Evolutionary conservation across 2,797 vertebrate genomes (phyloP).

Genomic region (Crocodylus rhombifer): DNA sequence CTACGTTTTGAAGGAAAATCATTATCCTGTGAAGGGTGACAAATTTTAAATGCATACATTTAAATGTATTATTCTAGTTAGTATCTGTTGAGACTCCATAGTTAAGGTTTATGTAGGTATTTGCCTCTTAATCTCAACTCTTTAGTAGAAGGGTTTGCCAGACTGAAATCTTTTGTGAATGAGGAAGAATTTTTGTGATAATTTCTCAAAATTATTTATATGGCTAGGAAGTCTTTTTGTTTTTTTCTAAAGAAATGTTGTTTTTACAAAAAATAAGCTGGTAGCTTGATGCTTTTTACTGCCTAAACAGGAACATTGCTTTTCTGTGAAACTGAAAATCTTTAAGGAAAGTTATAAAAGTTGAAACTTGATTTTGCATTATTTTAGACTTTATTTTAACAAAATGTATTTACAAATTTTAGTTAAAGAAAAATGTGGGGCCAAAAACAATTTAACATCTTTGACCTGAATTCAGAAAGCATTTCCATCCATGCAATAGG

Average conservation of each 20-base stretch:
- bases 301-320: neutral
- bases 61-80: neutral
- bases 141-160: neutral
- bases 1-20: neutral
- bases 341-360: neutral
- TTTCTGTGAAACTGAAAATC: neutral
- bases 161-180: fast-evolving
- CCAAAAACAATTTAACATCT: too few species aligned
- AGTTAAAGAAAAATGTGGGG: too few species aligned
- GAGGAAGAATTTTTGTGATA: neutral
- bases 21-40: fast-evolving
- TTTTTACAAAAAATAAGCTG: neutral
- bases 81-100: neutral
- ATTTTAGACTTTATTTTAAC: neutral
- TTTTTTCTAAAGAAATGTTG: neutral
- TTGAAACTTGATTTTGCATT: neutral
- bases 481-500: too few species aligned
- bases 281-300: neutral
- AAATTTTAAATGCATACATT: neutral
- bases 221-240: neutral
- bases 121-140: neutral
- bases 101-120: neutral
- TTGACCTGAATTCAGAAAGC: too few species aligned
- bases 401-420: too few species aligned
- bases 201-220: slow-evolving; percentile 1